Base-by-base conservation (phyloP, 2,888 invertebrate species). In the Dynastes maya region DNA sequence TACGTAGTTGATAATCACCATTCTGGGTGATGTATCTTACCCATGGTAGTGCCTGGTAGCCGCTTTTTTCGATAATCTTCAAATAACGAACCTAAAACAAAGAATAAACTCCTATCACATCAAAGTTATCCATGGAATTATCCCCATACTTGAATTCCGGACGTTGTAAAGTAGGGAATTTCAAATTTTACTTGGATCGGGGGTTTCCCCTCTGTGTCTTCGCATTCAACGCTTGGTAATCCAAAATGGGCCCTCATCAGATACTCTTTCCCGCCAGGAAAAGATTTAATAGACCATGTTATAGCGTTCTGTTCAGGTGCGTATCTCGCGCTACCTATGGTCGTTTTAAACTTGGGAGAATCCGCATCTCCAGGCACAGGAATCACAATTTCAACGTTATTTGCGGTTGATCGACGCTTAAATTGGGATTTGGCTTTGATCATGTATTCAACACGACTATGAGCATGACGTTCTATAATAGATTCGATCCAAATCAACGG, bases 1-100 rank as follows among this genome's bases (percentile, higher is more conserved):
- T 99, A 89, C 99, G 93, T 82, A 99, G 90, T 88, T 99, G 98
- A 88, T 99, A 99, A 89, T 99, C 99, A 74, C 99, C 99, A 88
- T 99, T 99, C 88, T 99, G 98, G 58, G 99, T 99, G 82, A 99
- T 99, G 88, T 99, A 99, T n/a, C 99, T 91, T 4, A 99, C 99
- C 99, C 99, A 99, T 0, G 99, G 99, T 81, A 99, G 88, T 0
- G 99, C 99, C 89, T 99, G 99, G 88, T 99, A 99, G 0, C 99
- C 99, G 89, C 98, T 98, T 90, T 99, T 99, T 87, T 99, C 99
- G 85, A 99, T 99, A 84, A 99, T 99, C 90, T 98, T 98, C 87
- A 98, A 90, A 87, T 98, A 98, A 77, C 98, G 93, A 4, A 96
- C 95, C 88, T 89, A 74, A 9, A 85, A 84, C 53, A 58, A 79